Conservation (phyloP, 2,888 invertebrate species). For the Sphaerophoria rueppellii region DNA sequence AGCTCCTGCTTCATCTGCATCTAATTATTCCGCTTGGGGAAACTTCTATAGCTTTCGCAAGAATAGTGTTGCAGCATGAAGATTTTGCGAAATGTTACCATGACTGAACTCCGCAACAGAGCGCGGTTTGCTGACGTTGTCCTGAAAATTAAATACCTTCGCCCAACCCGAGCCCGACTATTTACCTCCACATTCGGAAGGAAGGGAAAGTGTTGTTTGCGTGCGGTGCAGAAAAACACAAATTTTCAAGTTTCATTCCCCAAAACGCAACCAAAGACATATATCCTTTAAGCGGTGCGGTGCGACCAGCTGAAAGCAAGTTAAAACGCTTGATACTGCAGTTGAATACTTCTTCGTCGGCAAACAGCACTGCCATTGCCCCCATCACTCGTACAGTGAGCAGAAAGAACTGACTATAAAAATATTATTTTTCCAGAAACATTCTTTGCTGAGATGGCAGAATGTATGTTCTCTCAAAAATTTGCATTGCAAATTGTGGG, state of each 20-base stretch:
- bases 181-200: not conserved
- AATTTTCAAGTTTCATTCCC: constrained; percentile 34
- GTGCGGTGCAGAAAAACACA: constrained; percentile 53
- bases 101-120: not conserved
- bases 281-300: constrained; percentile 3
- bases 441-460: constrained; percentile 1
- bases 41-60: constrained; percentile 37
- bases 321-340: no score
- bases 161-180: constrained; percentile 14
- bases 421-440: constrained; percentile 61
- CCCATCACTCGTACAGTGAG: no score
- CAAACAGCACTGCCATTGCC: no score
- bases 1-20: constrained; percentile 58
- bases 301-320: no score
- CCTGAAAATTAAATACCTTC: not conserved
- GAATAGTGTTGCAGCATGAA: constrained; percentile 21
- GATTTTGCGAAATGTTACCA: constrained; percentile 39
- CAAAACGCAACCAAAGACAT: constrained; percentile 22
- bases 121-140: not conserved
- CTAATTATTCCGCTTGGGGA: constrained; percentile 60
- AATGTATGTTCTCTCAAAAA: constrained; percentile 30
- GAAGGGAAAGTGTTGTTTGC: constrained; percentile 57
- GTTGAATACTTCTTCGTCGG: not conserved
- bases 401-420: constrained; percentile 9
- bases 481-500: constrained; percentile 65